Evolutionary conservation across 1,140 invertebrate genomes (phyloP).

Genomic region (Drosophila parvula): DNA sequence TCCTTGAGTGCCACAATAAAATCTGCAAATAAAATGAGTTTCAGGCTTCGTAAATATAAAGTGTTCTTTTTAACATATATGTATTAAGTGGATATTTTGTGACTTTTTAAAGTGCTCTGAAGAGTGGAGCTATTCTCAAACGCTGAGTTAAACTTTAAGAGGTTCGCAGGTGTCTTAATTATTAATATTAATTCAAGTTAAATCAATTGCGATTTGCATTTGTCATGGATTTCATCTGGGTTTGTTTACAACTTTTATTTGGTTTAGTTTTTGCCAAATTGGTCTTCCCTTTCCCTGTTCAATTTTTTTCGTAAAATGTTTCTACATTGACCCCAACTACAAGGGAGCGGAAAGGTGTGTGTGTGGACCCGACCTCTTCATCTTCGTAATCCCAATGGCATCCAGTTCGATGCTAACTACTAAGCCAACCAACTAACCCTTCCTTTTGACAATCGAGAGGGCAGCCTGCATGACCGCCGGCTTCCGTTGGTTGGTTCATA

Average conservation of each 20-base stretch:
- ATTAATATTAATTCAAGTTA: neutral
- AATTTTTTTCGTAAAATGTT: slow-evolving; percentile 1
- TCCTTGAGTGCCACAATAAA: slow-evolving; percentile 86
- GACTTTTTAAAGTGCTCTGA: neutral
- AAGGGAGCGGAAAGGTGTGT: slow-evolving; percentile 4
- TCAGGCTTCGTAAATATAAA: slow-evolving; percentile 17
- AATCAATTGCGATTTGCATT: neutral
- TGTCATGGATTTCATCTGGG: too few species aligned
- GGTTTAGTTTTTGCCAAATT: neutral
- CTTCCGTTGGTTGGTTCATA: slow-evolving; percentile 42
- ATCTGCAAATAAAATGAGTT: slow-evolving; percentile 70
- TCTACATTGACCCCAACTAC: slow-evolving; percentile 22
- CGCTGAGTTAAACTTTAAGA: neutral
- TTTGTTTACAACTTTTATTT: neutral
- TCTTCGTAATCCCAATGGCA: slow-evolving; percentile 1
- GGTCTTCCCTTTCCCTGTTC: neutral
- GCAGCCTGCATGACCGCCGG: slow-evolving; percentile 36
- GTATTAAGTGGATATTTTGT: neutral
- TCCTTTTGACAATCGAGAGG: slow-evolving; percentile 43
- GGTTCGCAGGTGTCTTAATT: neutral
- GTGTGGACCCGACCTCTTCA: slow-evolving; percentile 15
- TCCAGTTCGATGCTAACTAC: slow-evolving; percentile 46
- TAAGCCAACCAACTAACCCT: slow-evolving; percentile 2
- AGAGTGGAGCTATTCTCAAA: neutral
- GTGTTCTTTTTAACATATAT: slow-evolving; percentile 3